Evolutionary conservation across 2,113 vertebrate genomes (phyloP).

Genomic region (Malurus elegans): DNA sequence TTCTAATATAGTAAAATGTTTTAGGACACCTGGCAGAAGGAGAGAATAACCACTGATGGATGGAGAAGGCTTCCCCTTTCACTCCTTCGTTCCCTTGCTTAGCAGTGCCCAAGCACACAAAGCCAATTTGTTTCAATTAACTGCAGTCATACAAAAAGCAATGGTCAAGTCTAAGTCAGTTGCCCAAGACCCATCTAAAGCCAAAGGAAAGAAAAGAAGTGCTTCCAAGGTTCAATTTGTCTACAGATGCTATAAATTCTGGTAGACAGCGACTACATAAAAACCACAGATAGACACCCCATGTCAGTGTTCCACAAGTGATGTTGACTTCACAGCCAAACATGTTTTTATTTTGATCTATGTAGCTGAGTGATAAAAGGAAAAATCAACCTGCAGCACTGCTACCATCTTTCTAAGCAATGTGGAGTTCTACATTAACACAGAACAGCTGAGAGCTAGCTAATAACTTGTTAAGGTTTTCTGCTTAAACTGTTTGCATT

Average conservation of each 20-base stretch:
- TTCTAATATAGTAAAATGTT: background rate
- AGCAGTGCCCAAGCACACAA: background rate
- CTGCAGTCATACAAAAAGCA: accelerated
- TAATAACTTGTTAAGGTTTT: background rate
- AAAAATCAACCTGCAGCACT: background rate
- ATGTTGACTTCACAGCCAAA: background rate
- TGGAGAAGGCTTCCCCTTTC: background rate
- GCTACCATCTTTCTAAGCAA: background rate
- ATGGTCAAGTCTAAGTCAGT: background rate
- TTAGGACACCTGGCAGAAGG: background rate
- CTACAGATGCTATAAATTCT: background rate
- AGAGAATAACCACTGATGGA: background rate
- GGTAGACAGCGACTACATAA: background rate
- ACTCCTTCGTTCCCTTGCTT: background rate
- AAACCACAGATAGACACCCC: background rate
- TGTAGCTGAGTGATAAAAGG: background rate
- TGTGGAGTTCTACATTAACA: background rate
- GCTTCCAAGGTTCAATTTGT: background rate
- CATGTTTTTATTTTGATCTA: background rate
- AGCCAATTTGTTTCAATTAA: background rate
- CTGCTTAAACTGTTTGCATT: background rate
- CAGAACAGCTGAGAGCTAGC: background rate
- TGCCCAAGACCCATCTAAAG: background rate
- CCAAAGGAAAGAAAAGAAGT: background rate
- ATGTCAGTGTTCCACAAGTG: background rate